Conservation (phyloP, 2,888 invertebrate genomes). For the Melangyna quadrimaculata region DNA sequence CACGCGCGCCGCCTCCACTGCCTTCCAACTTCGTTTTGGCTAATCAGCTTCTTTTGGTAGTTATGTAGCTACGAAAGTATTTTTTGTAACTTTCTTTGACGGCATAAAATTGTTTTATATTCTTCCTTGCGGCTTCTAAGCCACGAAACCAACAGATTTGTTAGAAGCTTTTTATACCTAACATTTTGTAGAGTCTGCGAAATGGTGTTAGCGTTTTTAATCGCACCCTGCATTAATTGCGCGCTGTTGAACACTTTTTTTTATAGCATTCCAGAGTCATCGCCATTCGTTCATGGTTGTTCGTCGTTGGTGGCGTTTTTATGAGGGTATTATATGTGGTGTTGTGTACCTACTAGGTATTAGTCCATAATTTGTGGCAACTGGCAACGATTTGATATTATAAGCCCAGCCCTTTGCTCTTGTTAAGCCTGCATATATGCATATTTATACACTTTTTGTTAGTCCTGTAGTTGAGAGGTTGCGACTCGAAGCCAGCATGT, state of each 20-base stretch:
- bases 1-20: too few relatives aligned
- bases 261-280: constrained; percentile 28
- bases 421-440: neutral
- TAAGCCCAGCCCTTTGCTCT: constrained; percentile 14
- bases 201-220: constrained; percentile 29
- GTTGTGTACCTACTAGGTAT: neutral
- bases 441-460: neutral
- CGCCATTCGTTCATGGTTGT: neutral
- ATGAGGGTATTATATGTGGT: neutral
- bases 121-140: neutral
- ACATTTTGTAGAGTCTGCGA: neutral
- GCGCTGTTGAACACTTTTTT: constrained; percentile 22
- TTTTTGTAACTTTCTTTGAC: neutral
- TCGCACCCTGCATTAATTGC: constrained; percentile 21
- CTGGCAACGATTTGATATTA: constrained; percentile 64
- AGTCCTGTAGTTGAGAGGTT: neutral
- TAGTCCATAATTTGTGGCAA: constrained; percentile 57
- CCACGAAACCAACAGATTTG: constrained; percentile 5
- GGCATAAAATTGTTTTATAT: constrained; percentile 10
- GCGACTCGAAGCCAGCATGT: constrained; percentile 24
- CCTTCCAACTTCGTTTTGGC: neutral
- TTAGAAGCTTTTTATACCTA: constrained; percentile 4
- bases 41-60: constrained; percentile 20
- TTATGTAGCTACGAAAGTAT: neutral
- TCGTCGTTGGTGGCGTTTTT: constrained; percentile 16